These are phyloP conservation scores for Tetheella fluctuosa DNA, from an alignment of 2,888 invertebrate genomes.

Conservation along the genomic window DNA sequence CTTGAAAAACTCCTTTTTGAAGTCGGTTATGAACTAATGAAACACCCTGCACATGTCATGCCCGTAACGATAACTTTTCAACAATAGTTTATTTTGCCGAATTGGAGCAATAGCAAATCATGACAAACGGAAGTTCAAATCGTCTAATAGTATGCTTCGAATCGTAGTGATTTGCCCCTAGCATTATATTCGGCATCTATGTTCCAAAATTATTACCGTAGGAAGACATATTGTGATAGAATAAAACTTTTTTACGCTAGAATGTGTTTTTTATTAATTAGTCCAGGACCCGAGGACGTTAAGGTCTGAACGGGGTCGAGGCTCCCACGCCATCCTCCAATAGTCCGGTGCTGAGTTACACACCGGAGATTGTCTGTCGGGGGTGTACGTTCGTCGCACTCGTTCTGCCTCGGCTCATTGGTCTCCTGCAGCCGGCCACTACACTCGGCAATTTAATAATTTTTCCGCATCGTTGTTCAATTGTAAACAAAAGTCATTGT, in stretches of 20 bases:
- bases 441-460: slow-evolving; percentile 74
- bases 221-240: slow-evolving; percentile 82
- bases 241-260: slow-evolving; percentile 82
- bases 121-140: slow-evolving; percentile 19
- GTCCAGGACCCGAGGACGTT: slow-evolving; percentile 32
- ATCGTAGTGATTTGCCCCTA: slow-evolving; percentile 71
- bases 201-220: slow-evolving; percentile 77
- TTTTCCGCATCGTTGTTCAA: slow-evolving; percentile 67
- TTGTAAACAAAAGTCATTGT: slow-evolving; percentile 84
- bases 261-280: slow-evolving; percentile 44
- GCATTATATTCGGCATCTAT: slow-evolving; percentile 74
- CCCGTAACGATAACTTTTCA: not conserved
- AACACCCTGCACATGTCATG: slow-evolving; percentile 1
- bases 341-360: slow-evolving; percentile 44
- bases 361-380: slow-evolving; percentile 58
- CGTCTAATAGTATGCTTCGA: slow-evolving; percentile 62
- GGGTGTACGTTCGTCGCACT: slow-evolving; percentile 70
- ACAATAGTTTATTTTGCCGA: slow-evolving; percentile 16
- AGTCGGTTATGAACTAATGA: too few relatives aligned
- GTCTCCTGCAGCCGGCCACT: slow-evolving; percentile 59
- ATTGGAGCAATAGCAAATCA: slow-evolving; percentile 24
- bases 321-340: slow-evolving; percentile 75
- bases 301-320: slow-evolving; percentile 51
- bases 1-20: too few relatives aligned
- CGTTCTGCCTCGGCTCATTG: slow-evolving; percentile 65